Evolutionary conservation across 2,888 invertebrate genomes (phyloP).

Genomic region (Magallana nippona): DNA sequence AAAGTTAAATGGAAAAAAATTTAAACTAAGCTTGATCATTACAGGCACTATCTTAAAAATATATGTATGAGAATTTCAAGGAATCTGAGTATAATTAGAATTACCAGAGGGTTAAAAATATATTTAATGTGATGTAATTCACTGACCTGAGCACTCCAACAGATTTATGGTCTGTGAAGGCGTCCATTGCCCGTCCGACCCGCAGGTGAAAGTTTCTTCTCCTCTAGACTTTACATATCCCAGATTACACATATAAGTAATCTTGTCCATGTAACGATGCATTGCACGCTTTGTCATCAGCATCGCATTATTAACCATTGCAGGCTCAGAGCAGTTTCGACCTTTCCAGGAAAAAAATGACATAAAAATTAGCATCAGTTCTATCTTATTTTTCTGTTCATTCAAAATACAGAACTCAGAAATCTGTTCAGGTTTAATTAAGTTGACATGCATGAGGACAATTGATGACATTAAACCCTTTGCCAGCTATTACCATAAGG

Average conservation of each 20-base stretch:
- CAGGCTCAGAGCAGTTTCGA: conserved; percentile 55
- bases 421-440: too few relatives aligned
- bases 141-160: conserved; percentile 19
- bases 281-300: conserved; percentile 51
- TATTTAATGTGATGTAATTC: not conserved
- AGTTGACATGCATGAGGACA: too few relatives aligned
- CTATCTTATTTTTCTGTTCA: too few relatives aligned
- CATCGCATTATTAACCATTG: conserved; percentile 48
- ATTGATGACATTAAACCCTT: too few relatives aligned
- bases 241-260: conserved; percentile 92
- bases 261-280: conserved; percentile 85
- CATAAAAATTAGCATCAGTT: too few relatives aligned
- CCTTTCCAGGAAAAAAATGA: conserved; percentile 51
- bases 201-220: conserved; percentile 93
- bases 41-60: too few relatives aligned
- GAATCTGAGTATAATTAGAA: not conserved
- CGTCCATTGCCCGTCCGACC: conserved; percentile 95
- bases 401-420: too few relatives aligned
- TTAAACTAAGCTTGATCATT: too few relatives aligned
- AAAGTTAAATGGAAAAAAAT: not conserved
- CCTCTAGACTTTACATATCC: conserved; percentile 89
- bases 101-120: not conserved
- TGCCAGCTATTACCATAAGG: too few relatives aligned
- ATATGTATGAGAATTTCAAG: too few relatives aligned
- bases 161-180: conserved; percentile 81